A percentile compares a stretch with the other conserved stretches of the same genome.
Evolutionary conservation across 2,797 vertebrate genomes (phyloP).

Genomic region (Mycteria americana): DNA sequence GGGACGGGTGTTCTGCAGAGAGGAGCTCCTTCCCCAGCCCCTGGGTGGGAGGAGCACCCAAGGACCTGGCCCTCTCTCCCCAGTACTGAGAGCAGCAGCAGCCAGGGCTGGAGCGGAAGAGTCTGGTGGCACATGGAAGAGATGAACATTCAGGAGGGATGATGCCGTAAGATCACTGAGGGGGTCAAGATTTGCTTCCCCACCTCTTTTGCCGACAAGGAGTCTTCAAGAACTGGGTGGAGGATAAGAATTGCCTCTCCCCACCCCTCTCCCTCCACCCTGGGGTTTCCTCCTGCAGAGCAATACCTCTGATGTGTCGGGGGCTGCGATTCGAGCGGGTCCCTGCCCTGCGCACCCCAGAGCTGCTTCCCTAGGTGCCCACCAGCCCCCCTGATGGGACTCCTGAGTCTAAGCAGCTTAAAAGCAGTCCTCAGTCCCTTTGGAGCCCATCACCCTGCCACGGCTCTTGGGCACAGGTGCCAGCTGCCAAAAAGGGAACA

Average conservation of each 20-base stretch:
- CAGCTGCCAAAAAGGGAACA: not conserved
- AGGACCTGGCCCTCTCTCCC: not conserved
- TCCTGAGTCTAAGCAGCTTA: not conserved
- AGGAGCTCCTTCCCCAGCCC: not conserved
- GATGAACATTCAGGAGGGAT: not conserved
- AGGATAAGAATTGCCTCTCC: not conserved
- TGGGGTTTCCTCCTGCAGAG: not conserved
- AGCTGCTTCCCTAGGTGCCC: not conserved
- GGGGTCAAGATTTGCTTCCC: not conserved
- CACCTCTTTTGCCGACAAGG: not conserved
- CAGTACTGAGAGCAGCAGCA: not conserved
- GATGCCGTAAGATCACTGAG: fast-evolving
- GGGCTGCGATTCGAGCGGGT: not conserved
- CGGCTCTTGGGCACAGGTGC: not conserved
- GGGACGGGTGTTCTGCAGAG: not conserved
- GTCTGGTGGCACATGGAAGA: not conserved
- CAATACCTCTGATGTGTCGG: not conserved
- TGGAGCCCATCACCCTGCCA: too few relatives aligned
- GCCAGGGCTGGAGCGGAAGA: not conserved
- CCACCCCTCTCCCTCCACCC: not conserved
- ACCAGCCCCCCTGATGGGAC: too few relatives aligned
- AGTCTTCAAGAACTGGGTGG: not conserved
- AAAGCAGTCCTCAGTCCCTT: too few relatives aligned
- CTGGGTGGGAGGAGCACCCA: not conserved
- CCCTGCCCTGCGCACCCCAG: not conserved